These are phyloP conservation scores for Embiotoca jacksoni DNA, from an alignment of 2,113 vertebrate genomes.

Conservation along the genomic window DNA sequence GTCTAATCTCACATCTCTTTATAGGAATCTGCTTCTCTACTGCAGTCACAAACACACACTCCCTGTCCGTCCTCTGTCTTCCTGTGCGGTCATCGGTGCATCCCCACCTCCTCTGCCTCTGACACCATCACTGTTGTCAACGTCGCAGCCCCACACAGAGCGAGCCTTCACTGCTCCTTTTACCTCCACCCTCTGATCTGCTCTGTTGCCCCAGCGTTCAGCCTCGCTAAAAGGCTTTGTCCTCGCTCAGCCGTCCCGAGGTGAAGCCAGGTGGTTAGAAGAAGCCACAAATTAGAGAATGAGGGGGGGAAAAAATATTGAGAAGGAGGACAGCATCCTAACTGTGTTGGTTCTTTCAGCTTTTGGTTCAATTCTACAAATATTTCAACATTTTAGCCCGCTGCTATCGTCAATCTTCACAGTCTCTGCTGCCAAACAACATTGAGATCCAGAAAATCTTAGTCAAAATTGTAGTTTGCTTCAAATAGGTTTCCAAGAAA, in stretches of 20 bases:
- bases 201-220: slow-evolving; percentile 8
- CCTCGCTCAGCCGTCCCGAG: slow-evolving; percentile 14
- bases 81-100: slow-evolving; percentile 29
- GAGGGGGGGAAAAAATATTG: slow-evolving; percentile 18
- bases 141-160: slow-evolving; percentile 9
- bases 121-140: slow-evolving; percentile 20
- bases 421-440: not conserved
- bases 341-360: not conserved
- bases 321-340: slow-evolving; percentile 9
- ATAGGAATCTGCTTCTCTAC: slow-evolving; percentile 43
- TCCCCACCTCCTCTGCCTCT: slow-evolving; percentile 27
- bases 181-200: slow-evolving; percentile 17
- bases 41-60: slow-evolving; percentile 34
- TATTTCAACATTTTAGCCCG: not conserved
- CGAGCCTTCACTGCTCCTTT: not conserved
- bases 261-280: slow-evolving; percentile 12
- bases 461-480: too few species aligned
- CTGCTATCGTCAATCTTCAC: not conserved
- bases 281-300: slow-evolving; percentile 24
- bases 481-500: not conserved
- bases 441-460: not conserved
- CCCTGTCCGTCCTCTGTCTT: slow-evolving; percentile 12
- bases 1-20: slow-evolving; percentile 69
- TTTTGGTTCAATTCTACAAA: not conserved
- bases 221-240: slow-evolving; percentile 41